Percentiles rank a stretch among this genome's conserved stretches.
Evolutionary conservation across 2,888 invertebrate genomes (phyloP).

Genomic region (Mamestra brassicae): DNA sequence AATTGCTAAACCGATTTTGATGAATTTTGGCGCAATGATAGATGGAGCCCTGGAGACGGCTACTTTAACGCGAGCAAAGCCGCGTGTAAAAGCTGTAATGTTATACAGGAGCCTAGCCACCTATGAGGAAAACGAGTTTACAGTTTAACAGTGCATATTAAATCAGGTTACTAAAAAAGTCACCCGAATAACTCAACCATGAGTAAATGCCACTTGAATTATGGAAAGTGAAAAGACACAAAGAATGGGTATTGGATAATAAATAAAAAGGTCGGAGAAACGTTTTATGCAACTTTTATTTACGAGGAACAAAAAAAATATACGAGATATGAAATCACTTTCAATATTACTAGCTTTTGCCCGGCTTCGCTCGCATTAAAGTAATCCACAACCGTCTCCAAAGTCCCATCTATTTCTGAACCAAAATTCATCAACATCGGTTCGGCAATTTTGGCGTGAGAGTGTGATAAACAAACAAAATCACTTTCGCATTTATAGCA

Average conservation of each 20-base stretch:
- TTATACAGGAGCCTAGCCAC: background rate
- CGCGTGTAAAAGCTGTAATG: no score
- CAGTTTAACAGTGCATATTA: background rate
- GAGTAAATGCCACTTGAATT: constrained; percentile 58
- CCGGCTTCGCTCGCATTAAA: no score
- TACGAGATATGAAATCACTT: constrained; percentile 32
- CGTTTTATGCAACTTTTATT: constrained; percentile 52
- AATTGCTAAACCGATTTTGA: no score
- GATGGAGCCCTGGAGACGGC: no score
- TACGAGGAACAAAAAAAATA: constrained; percentile 16
- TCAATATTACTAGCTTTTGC: no score
- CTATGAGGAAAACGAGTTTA: background rate
- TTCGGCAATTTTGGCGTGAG: no score
- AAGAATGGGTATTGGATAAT: constrained; percentile 24
- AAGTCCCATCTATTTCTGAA: no score
- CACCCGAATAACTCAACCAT: constrained; percentile 44
- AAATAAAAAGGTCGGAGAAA: constrained; percentile 53
- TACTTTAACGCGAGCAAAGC: no score
- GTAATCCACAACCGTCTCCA: no score
- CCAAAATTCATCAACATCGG: no score
- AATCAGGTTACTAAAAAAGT: constrained; percentile 20
- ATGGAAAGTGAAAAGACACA: constrained; percentile 53
- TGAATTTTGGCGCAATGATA: no score
- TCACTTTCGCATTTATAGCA: background rate
- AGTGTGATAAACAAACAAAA: background rate